Percentiles rank a stretch among this genome's conserved stretches.
These are phyloP conservation scores for Manduca sexta DNA, from an alignment of 1,140 invertebrate genomes.

Conservation along the genomic window DNA sequence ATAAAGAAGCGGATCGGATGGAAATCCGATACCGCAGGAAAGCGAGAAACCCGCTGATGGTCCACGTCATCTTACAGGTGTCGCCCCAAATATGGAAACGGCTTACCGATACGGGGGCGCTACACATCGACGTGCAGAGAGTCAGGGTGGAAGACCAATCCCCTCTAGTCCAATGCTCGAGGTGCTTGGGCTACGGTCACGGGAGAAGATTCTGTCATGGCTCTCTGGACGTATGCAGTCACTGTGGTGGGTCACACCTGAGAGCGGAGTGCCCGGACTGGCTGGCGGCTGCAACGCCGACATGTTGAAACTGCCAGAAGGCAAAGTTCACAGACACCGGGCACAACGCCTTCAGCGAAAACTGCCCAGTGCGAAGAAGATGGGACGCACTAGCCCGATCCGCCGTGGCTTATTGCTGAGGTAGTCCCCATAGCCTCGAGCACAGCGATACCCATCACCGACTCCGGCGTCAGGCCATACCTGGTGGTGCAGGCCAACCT, in stretches of 20 bases:
- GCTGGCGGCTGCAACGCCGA: not conserved
- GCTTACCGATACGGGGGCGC: not conserved
- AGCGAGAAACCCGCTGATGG: constrained; percentile 8
- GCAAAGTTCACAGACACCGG: not conserved
- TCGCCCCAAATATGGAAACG: constrained; percentile 5
- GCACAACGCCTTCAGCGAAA: constrained; percentile 9
- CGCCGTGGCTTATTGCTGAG: constrained; percentile 2
- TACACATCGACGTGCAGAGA: constrained; percentile 1
- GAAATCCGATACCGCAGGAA: constrained; percentile 5
- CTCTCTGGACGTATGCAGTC: constrained; percentile 1
- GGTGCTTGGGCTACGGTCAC: constrained; percentile 12
- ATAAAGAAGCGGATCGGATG: constrained; percentile 1
- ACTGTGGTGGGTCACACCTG: constrained; percentile 6
- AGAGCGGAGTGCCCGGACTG: constrained; percentile 1
- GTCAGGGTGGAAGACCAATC: constrained; percentile 14
- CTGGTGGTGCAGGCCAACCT: constrained; percentile 2
- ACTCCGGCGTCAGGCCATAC: too few relatives aligned
- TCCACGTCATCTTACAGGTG: constrained; percentile 3
- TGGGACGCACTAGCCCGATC: not conserved
- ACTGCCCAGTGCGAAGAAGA: constrained; percentile 6
- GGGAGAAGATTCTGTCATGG: constrained; percentile 6
- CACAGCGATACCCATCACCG: not conserved
- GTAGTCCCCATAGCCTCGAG: not conserved
- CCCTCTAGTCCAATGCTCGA: constrained; percentile 16
- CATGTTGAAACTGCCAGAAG: constrained; percentile 4